These are phyloP conservation scores for Drosophila nikananu DNA, from an alignment of 1,140 invertebrate genomes.

Conservation along the genomic window DNA sequence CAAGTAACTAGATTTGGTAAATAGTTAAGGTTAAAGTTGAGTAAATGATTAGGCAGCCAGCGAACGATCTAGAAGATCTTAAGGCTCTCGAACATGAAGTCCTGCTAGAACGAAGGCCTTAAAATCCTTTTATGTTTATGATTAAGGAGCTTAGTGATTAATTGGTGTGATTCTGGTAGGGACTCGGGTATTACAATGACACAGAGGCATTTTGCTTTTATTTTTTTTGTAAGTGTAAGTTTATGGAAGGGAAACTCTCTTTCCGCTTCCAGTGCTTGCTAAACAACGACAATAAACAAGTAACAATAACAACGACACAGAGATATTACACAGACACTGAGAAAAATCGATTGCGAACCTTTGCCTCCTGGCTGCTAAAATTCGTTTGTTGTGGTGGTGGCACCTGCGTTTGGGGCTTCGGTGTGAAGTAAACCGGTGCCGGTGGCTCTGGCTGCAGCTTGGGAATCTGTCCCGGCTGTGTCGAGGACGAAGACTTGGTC, in stretches of 20 bases:
- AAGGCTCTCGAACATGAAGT: neutral
- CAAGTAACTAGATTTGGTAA: conserved; percentile 24
- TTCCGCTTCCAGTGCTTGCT: conserved; percentile 57
- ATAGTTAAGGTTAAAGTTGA: conserved; percentile 15
- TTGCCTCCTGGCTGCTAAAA: conserved; percentile 74
- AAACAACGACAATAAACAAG: conserved; percentile 57
- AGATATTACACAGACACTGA: conserved; percentile 38
- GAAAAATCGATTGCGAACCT: conserved; percentile 73
- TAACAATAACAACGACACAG: conserved; percentile 57
- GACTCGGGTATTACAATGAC: conserved; percentile 14
- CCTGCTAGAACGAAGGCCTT: neutral
- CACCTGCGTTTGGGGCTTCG: conserved; percentile 28
- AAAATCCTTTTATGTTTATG: conserved; percentile 11
- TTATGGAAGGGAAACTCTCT: neutral
- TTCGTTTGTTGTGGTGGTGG: conserved; percentile 33
- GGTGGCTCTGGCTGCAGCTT: conserved; percentile 62
- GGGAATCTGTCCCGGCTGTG: conserved; percentile 8
- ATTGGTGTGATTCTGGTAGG: neutral
- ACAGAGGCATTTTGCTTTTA: conserved; percentile 5
- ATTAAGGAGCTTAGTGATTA: conserved; percentile 23
- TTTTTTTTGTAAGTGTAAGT: conserved; percentile 13
- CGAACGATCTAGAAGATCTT: conserved; percentile 10
- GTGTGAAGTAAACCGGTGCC: conserved; percentile 54
- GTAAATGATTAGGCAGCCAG: conserved; percentile 11
- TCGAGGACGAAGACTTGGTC: conserved; percentile 55